Conservation (phyloP, 1,140 invertebrate species). For the Drosophila nigrodunni region DNA sequence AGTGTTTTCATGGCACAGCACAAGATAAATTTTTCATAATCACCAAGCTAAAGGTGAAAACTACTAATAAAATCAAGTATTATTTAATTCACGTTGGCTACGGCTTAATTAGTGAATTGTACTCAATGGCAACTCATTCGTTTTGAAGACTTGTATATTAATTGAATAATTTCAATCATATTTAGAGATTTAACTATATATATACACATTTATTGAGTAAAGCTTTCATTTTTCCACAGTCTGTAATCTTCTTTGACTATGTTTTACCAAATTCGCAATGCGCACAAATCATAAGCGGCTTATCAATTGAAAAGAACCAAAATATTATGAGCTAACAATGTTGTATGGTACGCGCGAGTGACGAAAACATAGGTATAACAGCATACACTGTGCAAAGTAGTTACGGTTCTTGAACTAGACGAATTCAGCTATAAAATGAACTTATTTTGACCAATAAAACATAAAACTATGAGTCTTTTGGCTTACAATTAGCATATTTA, state of each 20-base stretch:
- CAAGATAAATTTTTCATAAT: background rate
- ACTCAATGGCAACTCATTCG: background rate
- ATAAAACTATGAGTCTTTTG: too few species aligned
- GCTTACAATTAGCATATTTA: too few species aligned
- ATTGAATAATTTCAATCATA: slow-evolving; percentile 10
- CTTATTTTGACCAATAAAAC: too few species aligned
- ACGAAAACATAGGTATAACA: background rate
- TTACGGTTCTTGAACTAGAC: too few species aligned
- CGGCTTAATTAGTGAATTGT: slow-evolving; percentile 3
- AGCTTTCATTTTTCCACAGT: background rate
- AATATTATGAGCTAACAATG: slow-evolving; percentile 49
- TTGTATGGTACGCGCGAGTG: background rate
- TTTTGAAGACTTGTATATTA: background rate
- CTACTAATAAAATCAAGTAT: too few species aligned
- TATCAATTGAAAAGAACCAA: slow-evolving; percentile 26
- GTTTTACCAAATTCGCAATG: slow-evolving; percentile 14
- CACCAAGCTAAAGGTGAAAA: background rate
- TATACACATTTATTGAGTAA: background rate
- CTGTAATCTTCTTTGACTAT: slow-evolving; percentile 50
- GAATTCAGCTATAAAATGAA: too few species aligned
- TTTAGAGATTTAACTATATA: background rate
- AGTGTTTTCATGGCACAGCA: background rate
- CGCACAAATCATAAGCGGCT: slow-evolving; percentile 5
- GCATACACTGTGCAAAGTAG: background rate
- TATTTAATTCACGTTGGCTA: background rate